Evolutionary conservation across 2,113 vertebrate species (phyloP).

Genomic region (Jacana jacana): DNA sequence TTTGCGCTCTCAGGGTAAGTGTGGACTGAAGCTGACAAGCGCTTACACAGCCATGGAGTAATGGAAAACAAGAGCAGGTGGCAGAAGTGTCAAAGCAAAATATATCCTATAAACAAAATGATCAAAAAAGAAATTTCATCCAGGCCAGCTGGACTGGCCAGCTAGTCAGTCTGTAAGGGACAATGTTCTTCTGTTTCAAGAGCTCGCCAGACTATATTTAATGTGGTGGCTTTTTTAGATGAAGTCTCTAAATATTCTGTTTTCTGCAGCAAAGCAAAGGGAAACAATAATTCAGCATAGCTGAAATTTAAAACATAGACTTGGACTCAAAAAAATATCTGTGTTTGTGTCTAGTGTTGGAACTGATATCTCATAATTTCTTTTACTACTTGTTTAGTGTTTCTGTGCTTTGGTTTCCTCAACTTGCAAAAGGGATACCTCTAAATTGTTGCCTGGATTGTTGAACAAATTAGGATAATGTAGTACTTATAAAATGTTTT

Average conservation of each 20-base stretch:
- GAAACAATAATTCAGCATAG: background rate
- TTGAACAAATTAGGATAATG: background rate
- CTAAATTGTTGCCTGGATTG: background rate
- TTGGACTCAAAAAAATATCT: background rate
- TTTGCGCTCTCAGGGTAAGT: background rate
- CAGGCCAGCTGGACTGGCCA: constrained; percentile 21
- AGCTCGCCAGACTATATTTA: background rate
- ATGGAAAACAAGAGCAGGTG: constrained; percentile 33
- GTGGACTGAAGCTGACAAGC: background rate
- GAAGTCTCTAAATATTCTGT: background rate
- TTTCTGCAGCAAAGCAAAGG: background rate
- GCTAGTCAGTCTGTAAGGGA: background rate
- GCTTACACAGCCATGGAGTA: background rate
- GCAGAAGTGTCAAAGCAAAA: constrained; percentile 38
- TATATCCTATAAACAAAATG: background rate
- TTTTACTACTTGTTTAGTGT: background rate
- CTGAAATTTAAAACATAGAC: background rate
- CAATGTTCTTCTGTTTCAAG: background rate
- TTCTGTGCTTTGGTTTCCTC: background rate
- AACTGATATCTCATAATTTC: background rate
- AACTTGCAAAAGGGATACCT: background rate
- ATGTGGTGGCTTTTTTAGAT: background rate
- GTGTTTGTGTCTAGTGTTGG: background rate
- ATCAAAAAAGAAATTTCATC: constrained; percentile 11
- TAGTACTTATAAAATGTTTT: constrained; percentile 37